phyloP scores from a whole-genome alignment of 2,797 vertebrate genomes.

The Podargus strigoides region DNA sequence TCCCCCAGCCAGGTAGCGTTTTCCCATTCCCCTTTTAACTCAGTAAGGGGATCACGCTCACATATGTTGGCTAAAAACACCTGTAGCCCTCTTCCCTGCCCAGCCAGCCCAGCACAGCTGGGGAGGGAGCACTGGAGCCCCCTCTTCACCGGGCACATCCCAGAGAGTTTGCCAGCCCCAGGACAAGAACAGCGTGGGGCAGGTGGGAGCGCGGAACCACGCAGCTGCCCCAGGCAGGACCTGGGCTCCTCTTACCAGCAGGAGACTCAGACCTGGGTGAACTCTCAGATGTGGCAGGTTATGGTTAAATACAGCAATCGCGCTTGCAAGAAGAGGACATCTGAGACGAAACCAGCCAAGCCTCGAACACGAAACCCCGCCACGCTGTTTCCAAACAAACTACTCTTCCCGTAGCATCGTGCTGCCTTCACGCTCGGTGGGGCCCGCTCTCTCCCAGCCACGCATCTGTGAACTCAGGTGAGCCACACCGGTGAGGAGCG shows the following conservation, averaged over 20 bases:
- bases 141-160: neutral
- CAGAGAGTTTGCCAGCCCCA: fast-evolving
- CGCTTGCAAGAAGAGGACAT: neutral
- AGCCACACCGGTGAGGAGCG: fast-evolving
- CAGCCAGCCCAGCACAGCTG: neutral
- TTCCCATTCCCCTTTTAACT: neutral
- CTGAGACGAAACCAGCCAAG: neutral
- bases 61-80: neutral
- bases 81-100: neutral
- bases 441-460: neutral
- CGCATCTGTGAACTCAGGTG: neutral
- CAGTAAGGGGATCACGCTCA: neutral
- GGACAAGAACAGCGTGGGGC: neutral
- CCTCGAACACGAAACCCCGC: neutral
- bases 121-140: neutral
- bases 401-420: fast-evolving
- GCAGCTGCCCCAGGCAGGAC: neutral
- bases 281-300: neutral
- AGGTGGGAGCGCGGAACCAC: neutral
- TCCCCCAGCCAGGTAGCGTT: neutral
- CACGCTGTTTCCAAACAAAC: neutral
- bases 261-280: neutral
- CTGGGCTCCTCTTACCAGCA: neutral
- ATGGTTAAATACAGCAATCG: neutral
- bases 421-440: fast-evolving